Percentiles rank a stretch among this genome's conserved stretches.
Evolutionary conservation across 2,888 invertebrate genomes (phyloP).

Genomic region (Thyatira batis): DNA sequence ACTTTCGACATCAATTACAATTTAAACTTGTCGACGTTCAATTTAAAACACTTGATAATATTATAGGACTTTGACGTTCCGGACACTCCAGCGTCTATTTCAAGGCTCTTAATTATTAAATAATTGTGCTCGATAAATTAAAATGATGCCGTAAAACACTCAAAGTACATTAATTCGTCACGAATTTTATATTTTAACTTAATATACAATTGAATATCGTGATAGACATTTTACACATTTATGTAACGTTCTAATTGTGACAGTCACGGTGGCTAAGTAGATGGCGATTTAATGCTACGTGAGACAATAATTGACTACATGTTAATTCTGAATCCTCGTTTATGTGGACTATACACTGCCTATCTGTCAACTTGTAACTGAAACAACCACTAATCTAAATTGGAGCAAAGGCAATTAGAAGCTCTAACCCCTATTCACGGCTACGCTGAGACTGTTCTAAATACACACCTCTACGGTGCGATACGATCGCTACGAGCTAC

Average conservation of each 20-base stretch:
- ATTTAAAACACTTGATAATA: background rate
- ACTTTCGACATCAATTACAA: background rate
- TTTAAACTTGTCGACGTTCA: background rate
- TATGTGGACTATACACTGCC: background rate
- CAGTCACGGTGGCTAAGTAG: background rate
- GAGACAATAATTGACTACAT: background rate
- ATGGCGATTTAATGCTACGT: background rate
- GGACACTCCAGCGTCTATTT: background rate
- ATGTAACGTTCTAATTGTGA: background rate
- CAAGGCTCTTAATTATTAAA: background rate
- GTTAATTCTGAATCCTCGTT: background rate
- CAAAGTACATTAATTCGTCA: background rate
- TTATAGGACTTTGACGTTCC: background rate
- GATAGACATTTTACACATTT: background rate
- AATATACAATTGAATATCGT: background rate
- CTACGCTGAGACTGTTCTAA: background rate
- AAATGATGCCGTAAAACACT: background rate
- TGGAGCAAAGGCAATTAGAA: conserved; percentile 1
- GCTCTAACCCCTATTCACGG: background rate
- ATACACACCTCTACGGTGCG: background rate
- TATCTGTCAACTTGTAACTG: conserved; percentile 1
- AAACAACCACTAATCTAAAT: conserved; percentile 4
- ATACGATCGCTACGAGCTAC: background rate
- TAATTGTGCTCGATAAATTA: background rate
- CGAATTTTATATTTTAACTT: background rate